These are phyloP conservation scores for Rhadina sibilatrix DNA, from an alignment of 2,113 vertebrate species.

Conservation along the genomic window DNA sequence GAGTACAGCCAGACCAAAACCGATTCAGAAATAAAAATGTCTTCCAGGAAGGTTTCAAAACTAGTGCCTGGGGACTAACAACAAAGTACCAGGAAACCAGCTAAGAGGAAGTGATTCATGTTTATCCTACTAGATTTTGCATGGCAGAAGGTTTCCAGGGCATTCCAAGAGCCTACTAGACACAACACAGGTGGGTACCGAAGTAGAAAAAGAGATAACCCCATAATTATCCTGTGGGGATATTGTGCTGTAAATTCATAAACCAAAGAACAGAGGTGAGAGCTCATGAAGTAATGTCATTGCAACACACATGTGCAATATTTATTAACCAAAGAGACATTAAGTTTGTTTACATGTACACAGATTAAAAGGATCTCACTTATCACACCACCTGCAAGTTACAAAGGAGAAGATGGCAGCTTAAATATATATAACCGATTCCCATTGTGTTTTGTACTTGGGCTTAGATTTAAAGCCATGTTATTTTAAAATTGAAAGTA, in stretches of 20 bases:
- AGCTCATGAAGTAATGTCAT: background rate
- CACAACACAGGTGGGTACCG: background rate
- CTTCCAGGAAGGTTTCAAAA: constrained; percentile 12
- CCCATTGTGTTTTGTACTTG: background rate
- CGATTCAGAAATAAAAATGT: background rate
- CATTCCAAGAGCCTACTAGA: background rate
- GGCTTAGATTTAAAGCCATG: background rate
- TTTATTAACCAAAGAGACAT: background rate
- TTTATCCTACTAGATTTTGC: background rate
- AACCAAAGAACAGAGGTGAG: background rate
- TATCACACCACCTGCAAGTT: background rate
- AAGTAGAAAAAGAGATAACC: background rate
- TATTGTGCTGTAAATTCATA: background rate
- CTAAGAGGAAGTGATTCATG: background rate
- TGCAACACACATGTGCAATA: background rate
- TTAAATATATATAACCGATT: background rate
- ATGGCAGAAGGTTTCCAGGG: background rate
- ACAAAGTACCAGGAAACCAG: background rate
- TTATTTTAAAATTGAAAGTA: constrained; percentile 6
- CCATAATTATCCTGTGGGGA: background rate
- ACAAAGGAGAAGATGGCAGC: background rate
- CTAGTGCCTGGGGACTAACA: background rate
- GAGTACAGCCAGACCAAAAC: background rate
- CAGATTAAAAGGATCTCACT: background rate
- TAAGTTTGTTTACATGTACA: background rate